Percentiles rank a stretch among this genome's conserved stretches.
These are phyloP conservation scores for Phaonia tiefii DNA, from an alignment of 2,888 invertebrate species.

Conservation along the genomic window DNA sequence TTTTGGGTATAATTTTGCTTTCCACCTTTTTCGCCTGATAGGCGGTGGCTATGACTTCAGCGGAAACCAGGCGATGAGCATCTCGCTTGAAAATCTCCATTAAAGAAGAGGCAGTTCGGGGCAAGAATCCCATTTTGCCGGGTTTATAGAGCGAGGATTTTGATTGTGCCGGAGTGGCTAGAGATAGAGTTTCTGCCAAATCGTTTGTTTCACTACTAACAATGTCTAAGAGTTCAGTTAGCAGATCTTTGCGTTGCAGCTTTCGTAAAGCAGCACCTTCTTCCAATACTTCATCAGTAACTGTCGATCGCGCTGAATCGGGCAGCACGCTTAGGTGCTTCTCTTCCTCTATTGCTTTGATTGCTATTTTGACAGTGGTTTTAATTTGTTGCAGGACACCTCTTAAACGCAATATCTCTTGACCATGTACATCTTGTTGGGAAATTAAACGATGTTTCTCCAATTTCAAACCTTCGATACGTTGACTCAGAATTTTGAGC, in stretches of 20 bases:
- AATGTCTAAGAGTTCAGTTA: constrained; percentile 81
- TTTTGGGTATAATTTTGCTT: constrained; percentile 68
- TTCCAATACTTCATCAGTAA: background rate
- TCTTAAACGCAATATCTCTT: constrained; percentile 81
- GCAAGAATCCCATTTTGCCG: constrained; percentile 86
- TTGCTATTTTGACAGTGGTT: constrained; percentile 83
- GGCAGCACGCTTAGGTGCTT: constrained; percentile 75
- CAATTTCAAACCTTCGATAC: constrained; percentile 73
- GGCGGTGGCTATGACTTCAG: constrained; percentile 69
- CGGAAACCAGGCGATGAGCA: constrained; percentile 69
- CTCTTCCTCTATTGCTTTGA: constrained; percentile 73
- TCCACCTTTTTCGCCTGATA: constrained; percentile 70
- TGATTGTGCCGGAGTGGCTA: constrained; percentile 74
- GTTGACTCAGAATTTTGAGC: constrained; percentile 80
- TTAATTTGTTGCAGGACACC: constrained; percentile 84
- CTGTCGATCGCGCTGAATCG: constrained; percentile 72
- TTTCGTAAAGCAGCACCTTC: constrained; percentile 76
- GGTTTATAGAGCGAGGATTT: constrained; percentile 82
- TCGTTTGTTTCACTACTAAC: constrained; percentile 74
- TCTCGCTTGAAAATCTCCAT: constrained; percentile 75
- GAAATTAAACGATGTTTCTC: constrained; percentile 74
- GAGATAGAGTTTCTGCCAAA: constrained; percentile 75
- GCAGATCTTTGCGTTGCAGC: constrained; percentile 82
- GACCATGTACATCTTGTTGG: constrained; percentile 82
- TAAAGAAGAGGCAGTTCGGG: constrained; percentile 74